Evolutionary conservation across 2,113 vertebrate species (phyloP).

Genomic region (Glareola pratincola): DNA sequence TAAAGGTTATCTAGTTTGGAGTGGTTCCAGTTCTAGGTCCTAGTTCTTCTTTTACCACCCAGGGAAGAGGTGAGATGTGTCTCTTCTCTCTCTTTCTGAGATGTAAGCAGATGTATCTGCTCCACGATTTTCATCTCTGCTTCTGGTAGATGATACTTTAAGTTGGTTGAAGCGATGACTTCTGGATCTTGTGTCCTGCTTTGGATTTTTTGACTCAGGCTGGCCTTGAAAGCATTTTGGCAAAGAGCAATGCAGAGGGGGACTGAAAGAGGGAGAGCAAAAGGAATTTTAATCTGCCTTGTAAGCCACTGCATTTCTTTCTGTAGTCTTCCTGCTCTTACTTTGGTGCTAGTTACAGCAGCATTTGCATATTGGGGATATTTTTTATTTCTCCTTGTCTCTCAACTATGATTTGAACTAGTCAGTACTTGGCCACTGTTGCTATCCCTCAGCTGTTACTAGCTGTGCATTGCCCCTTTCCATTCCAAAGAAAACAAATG

Average conservation of each 20-base stretch:
- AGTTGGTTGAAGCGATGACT: not conserved
- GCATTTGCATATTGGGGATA: not conserved
- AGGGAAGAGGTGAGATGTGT: not conserved
- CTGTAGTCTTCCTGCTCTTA: not conserved
- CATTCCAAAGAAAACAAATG: not conserved
- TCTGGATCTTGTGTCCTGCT: not conserved
- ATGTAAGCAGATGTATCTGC: not conserved
- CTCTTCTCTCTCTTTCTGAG: not conserved
- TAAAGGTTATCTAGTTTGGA: not conserved
- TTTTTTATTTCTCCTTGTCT: not conserved
- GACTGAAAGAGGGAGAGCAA: not conserved
- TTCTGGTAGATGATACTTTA: not conserved
- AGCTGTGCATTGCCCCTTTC: not conserved
- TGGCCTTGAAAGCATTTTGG: not conserved
- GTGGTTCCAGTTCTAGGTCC: too few species aligned
- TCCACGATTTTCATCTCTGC: not conserved
- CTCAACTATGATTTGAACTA: not conserved
- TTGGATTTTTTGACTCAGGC: not conserved
- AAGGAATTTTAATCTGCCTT: not conserved
- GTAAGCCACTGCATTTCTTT: not conserved
- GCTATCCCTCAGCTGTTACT: not conserved
- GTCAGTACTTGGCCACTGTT: not conserved
- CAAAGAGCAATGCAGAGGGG: not conserved
- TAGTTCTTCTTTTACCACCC: not conserved
- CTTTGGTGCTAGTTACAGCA: not conserved